phyloP scores from a whole-genome alignment of 2,113 vertebrate genomes.

The Odocoileus hemionus region DNA sequence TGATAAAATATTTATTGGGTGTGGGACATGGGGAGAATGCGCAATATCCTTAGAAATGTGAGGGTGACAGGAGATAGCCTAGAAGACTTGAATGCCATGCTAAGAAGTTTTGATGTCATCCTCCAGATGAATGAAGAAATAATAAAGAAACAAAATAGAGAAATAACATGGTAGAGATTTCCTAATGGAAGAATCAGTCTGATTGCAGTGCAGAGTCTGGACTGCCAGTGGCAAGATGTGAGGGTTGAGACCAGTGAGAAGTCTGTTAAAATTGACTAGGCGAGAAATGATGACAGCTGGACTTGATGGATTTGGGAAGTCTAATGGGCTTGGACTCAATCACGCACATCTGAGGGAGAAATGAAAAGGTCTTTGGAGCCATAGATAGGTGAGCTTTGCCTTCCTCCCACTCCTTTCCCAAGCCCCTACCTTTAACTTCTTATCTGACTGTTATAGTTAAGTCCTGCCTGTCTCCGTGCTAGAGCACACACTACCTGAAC shows the following conservation, averaged over 20 bases:
- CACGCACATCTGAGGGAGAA: not conserved
- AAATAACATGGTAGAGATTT: not conserved
- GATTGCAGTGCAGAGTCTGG: not conserved
- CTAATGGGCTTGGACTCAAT: not conserved
- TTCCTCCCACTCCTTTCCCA: not conserved
- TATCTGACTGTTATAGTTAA: not conserved
- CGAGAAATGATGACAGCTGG: not conserved
- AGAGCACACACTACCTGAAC: not conserved
- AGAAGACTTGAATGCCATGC: not conserved
- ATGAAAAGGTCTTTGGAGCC: not conserved
- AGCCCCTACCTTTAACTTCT: not conserved
- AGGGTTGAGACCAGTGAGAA: not conserved
- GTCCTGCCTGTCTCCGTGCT: not conserved
- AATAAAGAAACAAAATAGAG: not conserved
- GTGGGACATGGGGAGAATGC: not conserved
- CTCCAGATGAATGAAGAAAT: not conserved
- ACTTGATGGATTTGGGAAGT: too few species aligned
- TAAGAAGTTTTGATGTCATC: not conserved
- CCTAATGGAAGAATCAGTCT: not conserved
- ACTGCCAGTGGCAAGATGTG: not conserved
- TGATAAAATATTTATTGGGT: not conserved
- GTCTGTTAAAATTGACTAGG: not conserved
- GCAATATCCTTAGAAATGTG: not conserved
- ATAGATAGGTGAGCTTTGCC: not conserved
- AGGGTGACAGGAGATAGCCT: not conserved